Evolutionary conservation across 2,797 vertebrate genomes (phyloP), one percentile per base, ranked within the genome.

Genomic region (Labroides dimidiatus): DNA sequence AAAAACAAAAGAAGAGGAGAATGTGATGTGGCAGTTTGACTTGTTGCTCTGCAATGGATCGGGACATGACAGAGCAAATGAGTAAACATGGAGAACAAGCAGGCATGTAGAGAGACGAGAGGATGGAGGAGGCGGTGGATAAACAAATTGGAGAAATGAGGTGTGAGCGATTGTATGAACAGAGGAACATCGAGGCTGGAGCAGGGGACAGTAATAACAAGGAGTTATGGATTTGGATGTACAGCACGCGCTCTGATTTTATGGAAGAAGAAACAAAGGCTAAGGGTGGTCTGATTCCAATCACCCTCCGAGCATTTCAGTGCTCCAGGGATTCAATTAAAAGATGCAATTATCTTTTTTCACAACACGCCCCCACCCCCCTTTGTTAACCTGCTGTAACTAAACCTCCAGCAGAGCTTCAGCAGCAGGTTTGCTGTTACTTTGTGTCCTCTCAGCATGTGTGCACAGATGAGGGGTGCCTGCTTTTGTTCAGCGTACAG

Each of bases 291-390:
- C 85, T 85, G 75, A 89, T 89, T 89, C 80, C 70, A 71, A 72
- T 90, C 68, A 71, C 80, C 86, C 86, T 75, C 33, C 1, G 3
- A 86, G 79, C 69, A 16, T 74, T 81, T 54, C 57, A 84, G 47
- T 45, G 53, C 91, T 81, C 80, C 47, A 4, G 85, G 91, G 89
- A 90, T 89, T 93, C 78, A 92, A 93, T 92, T 94, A 92, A 92
- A 91, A 92, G 74, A 82, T 67, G 76, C 88, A 90, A 91, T 93
- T 91, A 91, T 89, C 64, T 84, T 84, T 81, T 27, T 78, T 76
- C 76, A 69, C 60, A 64, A 59, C 30, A 60, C 58, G 47, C 51
- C 51, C 51, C 12, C 30, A 67, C 58, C 69, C 66, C 52, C 54
- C 55, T 67, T 79, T 80, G 67, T 74, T 70, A 44, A 15, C 51